phyloP scores from a whole-genome alignment of 2,797 vertebrate species.

The Amniataba percoides region DNA sequence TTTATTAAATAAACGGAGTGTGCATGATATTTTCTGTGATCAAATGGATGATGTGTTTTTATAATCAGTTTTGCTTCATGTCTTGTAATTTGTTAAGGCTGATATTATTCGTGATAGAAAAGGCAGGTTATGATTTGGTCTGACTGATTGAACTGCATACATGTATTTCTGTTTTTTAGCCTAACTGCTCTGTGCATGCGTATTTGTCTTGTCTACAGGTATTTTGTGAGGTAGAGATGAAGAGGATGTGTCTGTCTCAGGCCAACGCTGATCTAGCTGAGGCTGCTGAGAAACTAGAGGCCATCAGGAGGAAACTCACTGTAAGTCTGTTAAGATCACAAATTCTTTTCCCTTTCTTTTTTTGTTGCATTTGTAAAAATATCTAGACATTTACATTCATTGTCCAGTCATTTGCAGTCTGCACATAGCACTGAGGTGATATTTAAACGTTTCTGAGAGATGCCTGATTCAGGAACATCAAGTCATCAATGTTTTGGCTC shows the following conservation, averaged over 20 bases:
- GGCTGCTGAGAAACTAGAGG: constrained; percentile 86
- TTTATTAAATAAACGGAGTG: not conserved
- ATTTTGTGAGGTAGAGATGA: constrained; percentile 85
- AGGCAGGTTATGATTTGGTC: not conserved
- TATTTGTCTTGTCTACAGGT: constrained; percentile 69
- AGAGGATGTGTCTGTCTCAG: constrained; percentile 85
- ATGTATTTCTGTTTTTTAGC: not conserved
- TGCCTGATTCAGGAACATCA: not conserved
- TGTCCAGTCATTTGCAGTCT: not conserved
- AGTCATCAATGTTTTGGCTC: constrained; percentile 72
- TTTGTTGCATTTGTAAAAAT: not conserved
- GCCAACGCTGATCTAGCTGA: constrained; percentile 84
- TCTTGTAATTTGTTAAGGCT: not conserved
- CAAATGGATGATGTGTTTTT: not conserved
- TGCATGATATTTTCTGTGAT: not conserved
- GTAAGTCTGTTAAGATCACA: constrained; percentile 62
- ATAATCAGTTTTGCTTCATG: not conserved
- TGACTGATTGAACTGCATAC: not conserved
- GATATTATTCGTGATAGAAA: not conserved
- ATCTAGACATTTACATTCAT: not conserved
- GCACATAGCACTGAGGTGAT: not conserved
- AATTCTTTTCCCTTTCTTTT: not conserved
- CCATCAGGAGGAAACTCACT: constrained; percentile 84
- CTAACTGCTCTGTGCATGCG: not conserved
- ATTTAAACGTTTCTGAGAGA: not conserved